Conservation (phyloP, 2,888 invertebrate species). For the Mayetiola destructor region DNA sequence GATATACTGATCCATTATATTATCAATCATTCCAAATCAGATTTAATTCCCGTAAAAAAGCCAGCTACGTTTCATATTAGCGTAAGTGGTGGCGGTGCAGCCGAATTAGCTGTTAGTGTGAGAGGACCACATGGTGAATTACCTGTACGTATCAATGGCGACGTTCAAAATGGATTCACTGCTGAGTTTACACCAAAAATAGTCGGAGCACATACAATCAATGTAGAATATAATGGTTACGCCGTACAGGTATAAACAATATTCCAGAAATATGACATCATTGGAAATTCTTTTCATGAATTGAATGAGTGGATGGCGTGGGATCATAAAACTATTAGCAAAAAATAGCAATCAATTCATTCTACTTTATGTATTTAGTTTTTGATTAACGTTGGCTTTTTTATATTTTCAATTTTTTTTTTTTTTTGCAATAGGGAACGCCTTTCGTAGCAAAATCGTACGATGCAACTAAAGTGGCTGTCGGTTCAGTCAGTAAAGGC, state of each 20-base stretch:
- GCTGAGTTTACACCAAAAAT: conserved; percentile 83
- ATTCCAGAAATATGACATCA: not conserved
- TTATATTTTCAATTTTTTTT: too few relatives aligned
- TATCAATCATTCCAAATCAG: conserved; percentile 29
- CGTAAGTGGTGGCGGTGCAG: conserved; percentile 53
- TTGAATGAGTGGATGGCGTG: too few relatives aligned
- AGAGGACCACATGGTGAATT: conserved; percentile 74
- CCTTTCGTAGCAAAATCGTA: conserved; percentile 85
- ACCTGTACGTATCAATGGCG: conserved; percentile 78
- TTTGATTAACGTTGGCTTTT: too few relatives aligned
- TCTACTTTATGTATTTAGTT: too few relatives aligned
- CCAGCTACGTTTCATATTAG: conserved; percentile 66
- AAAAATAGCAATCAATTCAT: too few relatives aligned
- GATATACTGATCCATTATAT: too few relatives aligned
- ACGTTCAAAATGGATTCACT: conserved; percentile 72
- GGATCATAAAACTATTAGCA: too few relatives aligned
- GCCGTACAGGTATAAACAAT: conserved; percentile 47
- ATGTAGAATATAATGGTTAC: conserved; percentile 80
- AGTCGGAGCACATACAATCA: conserved; percentile 86
- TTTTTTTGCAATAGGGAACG: conserved; percentile 45
- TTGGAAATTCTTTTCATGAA: not conserved
- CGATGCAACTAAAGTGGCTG: conserved; percentile 75
- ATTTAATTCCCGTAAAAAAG: conserved; percentile 72
- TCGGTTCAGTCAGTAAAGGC: conserved; percentile 63
- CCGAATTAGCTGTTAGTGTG: conserved; percentile 78